Evolutionary conservation across 2,797 vertebrate species (phyloP).

Genomic region (Antennarius maculatus): DNA sequence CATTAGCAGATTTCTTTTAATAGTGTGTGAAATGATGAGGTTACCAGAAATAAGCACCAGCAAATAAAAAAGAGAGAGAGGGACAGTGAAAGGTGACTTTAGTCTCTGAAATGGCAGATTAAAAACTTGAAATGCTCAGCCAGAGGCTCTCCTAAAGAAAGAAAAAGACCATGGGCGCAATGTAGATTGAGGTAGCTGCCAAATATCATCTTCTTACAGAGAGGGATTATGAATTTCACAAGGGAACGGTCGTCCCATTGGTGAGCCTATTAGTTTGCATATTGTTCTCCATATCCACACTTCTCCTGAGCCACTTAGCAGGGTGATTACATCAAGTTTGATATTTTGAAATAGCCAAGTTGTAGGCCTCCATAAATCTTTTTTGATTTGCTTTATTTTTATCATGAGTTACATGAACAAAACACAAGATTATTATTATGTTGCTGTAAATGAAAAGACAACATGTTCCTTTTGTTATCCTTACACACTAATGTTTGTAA

Average conservation of each 20-base stretch:
- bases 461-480: no score
- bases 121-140: conserved; percentile 80
- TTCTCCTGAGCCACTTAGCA: conserved; percentile 42
- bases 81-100: conserved; percentile 78
- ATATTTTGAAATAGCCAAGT: not conserved
- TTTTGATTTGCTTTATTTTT: conserved; percentile 1
- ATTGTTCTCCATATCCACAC: conserved; percentile 67
- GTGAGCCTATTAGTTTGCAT: conserved; percentile 67
- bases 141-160: conserved; percentile 74
- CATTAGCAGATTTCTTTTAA: conserved; percentile 81
- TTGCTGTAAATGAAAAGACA: not conserved
- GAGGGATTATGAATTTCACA: conserved; percentile 74
- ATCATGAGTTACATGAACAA: not conserved
- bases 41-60: conserved; percentile 75
- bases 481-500: no score
- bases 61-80: conserved; percentile 65
- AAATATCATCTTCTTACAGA: conserved; percentile 77
- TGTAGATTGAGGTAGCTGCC: conserved; percentile 72
- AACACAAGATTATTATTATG: not conserved
- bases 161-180: conserved; percentile 72
- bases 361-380: not conserved
- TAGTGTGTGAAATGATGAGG: conserved; percentile 79
- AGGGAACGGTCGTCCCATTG: conserved; percentile 70
- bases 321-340: not conserved
- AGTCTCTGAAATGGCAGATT: conserved; percentile 79